Conservation (phyloP, 1,140 invertebrate species). For the Ceratina japonica region DNA sequence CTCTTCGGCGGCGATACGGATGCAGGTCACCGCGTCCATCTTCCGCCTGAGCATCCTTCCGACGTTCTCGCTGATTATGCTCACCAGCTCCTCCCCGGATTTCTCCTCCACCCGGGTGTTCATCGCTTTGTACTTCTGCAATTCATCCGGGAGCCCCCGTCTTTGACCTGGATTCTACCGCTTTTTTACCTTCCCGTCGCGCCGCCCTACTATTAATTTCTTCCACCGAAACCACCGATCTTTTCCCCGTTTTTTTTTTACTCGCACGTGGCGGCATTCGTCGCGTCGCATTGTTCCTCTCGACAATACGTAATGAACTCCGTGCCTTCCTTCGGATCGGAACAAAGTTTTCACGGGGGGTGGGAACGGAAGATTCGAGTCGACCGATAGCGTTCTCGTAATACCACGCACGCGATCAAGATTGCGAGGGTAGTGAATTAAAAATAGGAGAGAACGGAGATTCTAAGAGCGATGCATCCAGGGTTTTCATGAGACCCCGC, state of each 20-base stretch:
- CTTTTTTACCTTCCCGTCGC: background rate
- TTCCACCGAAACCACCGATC: constrained; percentile 2
- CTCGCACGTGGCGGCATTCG: background rate
- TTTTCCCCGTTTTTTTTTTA: background rate
- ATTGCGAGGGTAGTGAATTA: no score
- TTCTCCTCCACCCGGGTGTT: constrained; percentile 87
- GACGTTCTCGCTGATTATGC: constrained; percentile 86
- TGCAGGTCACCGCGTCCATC: constrained; percentile 91
- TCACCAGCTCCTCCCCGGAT: constrained; percentile 86
- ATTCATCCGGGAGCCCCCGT: constrained; percentile 45
- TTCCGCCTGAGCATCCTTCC: constrained; percentile 89
- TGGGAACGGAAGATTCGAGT: background rate
- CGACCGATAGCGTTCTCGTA: background rate
- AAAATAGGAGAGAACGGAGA: no score
- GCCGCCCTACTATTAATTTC: constrained; percentile 29
- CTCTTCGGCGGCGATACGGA: constrained; percentile 84
- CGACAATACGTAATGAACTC: background rate
- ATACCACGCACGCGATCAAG: background rate
- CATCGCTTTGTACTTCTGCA: constrained; percentile 86
- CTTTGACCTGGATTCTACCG: constrained; percentile 18
- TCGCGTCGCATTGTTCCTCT: background rate
- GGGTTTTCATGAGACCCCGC: no score
- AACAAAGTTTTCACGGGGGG: no score
- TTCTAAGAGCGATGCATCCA: no score
- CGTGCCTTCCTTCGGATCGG: background rate